Evolutionary conservation across 2,797 vertebrate species (phyloP), one percentile per base, ranked within the genome.

Genomic region (Distichodus sexfasciatus): DNA sequence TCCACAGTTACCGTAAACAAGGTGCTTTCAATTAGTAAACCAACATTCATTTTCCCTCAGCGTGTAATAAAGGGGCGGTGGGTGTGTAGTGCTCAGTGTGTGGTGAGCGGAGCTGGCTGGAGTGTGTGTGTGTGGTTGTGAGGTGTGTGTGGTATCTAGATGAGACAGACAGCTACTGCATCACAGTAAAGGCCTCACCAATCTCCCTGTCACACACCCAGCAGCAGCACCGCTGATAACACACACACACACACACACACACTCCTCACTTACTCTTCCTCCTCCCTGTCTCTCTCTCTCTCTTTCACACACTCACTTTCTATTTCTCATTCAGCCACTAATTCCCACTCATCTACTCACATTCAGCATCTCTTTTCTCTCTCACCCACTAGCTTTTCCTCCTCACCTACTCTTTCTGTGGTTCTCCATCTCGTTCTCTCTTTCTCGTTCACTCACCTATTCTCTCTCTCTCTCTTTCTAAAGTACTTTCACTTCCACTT

Each of bases 131-230:
- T n/a, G n/a, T n/a, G n/a, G n/a, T n/a, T n/a, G n/a, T n/a, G n/a
- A n/a, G n/a, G n/a, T n/a, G n/a, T n/a, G 29, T 76, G 50, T 76
- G 80, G 84, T 86, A 87, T 89, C 86, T 87, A 81, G 87, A 88
- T 89, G 68, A 78, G 71, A 47, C 78, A 83, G 87, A 89, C 88
- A 87, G 87, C 82, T 83, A 82, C 85, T 90, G 84, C 83, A 88
- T 90, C 84, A 89, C 85, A 86, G 87, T 91, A 90, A 91, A 86
- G 78, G 81, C 84, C 88, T 88, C 85, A 89, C 87, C 87, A 89
- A 87, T 89, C 88, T 86, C 87, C 66, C 83, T 89, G 87, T 85
- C 86, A 87, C 73, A 75, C 74, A 17, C 54, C 53, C 84, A 84
- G 77, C 84, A 84, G 81, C 77, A 84, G 72, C 71, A 75, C 38